Conservation (phyloP, 2,888 invertebrate species). For the Drosophila acutilabella region DNA sequence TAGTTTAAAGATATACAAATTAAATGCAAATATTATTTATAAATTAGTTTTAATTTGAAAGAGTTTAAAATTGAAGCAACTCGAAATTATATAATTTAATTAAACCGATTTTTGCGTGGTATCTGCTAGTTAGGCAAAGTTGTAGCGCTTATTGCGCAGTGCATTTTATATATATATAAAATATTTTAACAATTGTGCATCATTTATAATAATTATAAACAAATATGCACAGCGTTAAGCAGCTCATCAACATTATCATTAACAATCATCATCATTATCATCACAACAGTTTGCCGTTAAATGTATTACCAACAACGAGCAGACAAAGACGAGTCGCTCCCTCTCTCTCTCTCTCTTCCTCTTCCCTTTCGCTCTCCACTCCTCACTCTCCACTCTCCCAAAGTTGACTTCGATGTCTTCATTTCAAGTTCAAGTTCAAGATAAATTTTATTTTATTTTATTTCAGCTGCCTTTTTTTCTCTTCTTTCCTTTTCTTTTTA, state of each 20-base stretch:
- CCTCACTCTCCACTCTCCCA: constrained; percentile 12
- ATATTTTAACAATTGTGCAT: not conserved
- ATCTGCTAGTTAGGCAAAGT: not conserved
- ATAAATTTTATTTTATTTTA: constrained; percentile 80
- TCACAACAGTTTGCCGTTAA: constrained; percentile 52
- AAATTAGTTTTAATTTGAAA: no score
- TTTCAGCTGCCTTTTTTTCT: constrained; percentile 62
- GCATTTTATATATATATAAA: constrained; percentile 10
- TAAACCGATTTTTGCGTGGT: not conserved
- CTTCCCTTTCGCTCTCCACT: constrained; percentile 12
- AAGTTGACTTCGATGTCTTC: constrained; percentile 65
- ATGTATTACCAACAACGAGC: constrained; percentile 46
- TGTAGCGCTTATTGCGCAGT: constrained; percentile 43
- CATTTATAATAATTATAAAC: constrained; percentile 19
- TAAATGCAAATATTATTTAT: not conserved
- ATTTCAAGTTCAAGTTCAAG: constrained; percentile 84
- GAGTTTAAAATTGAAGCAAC: not conserved
- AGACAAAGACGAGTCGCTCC: constrained; percentile 32
- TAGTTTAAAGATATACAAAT: not conserved
- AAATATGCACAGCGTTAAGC: constrained; percentile 35
- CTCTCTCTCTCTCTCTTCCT: constrained; percentile 3
- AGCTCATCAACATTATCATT: constrained; percentile 13
- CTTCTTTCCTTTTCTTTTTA: constrained; percentile 49
- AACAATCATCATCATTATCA: constrained; percentile 13
- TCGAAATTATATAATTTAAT: no score